Evolutionary conservation across 35 echinoderm and acorn worm species (phyloP).

Genomic region (Apostichopus japonicus): DNA sequence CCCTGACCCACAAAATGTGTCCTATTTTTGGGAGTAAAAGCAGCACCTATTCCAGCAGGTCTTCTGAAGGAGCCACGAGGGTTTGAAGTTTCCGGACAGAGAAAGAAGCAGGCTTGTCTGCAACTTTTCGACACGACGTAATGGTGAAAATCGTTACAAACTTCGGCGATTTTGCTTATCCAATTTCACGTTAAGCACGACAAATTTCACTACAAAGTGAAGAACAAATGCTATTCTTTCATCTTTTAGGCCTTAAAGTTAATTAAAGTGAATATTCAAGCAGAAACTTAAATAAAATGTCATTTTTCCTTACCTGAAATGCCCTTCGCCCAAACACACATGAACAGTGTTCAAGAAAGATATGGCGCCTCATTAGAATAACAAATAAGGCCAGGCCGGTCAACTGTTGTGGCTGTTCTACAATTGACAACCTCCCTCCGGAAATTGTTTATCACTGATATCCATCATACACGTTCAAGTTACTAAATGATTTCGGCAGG

Average conservation of each 20-base stretch:
- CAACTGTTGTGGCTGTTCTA: conserved; percentile 2
- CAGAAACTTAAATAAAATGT: conserved; percentile 48
- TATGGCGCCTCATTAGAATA: conserved; percentile 72
- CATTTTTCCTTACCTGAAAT: conserved; percentile 17
- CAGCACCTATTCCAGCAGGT: not conserved
- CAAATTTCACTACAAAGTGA: conserved; percentile 59
- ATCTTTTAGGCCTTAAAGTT: not conserved
- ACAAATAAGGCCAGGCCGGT: conserved; percentile 56
- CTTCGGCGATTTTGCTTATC: conserved; percentile 41
- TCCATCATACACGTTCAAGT: too few species aligned
- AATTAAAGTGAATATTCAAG: conserved; percentile 28
- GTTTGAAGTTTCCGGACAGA: not conserved
- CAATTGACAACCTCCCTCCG: conserved; percentile 12
- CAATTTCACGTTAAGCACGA: conserved; percentile 17
- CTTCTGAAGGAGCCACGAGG: not conserved
- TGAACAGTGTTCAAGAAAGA: conserved; percentile 41
- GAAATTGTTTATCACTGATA: conserved; percentile 23
- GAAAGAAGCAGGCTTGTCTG: not conserved
- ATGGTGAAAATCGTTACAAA: conserved; percentile 42
- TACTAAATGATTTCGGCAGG: too few species aligned
- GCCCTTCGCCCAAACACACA: not conserved
- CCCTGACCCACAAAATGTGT: not conserved
- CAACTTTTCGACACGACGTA: conserved; percentile 28
- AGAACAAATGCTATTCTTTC: conserved; percentile 61
- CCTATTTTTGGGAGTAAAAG: not conserved